Percentiles rank a stretch among this genome's conserved stretches.
phyloP scores from a whole-genome alignment of 2,113 vertebrate species.

The Ornithorhynchus anatinus region DNA sequence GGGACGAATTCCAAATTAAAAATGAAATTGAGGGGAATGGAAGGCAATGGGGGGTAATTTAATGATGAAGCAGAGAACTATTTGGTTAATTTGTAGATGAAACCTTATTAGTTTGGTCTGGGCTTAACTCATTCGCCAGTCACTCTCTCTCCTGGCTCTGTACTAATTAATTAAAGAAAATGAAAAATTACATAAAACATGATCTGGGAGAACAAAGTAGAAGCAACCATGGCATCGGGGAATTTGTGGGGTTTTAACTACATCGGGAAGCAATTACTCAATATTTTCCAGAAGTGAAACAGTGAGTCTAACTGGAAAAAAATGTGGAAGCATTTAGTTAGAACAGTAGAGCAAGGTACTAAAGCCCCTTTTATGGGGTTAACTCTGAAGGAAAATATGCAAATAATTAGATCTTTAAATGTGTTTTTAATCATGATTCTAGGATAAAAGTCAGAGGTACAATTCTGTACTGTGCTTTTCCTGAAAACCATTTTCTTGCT shows the following conservation, averaged over 20 bases:
- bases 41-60: constrained; percentile 21
- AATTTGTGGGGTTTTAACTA: constrained; percentile 62
- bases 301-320: constrained; percentile 77
- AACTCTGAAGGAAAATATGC: constrained; percentile 77
- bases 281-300: constrained; percentile 81
- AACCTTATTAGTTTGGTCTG: constrained; percentile 38
- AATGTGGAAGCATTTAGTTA: constrained; percentile 82
- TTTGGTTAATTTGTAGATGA: constrained; percentile 39
- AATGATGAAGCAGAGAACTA: constrained; percentile 26
- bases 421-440: constrained; percentile 71
- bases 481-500: constrained; percentile 50
- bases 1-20: not conserved
- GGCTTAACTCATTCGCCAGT: constrained; percentile 48
- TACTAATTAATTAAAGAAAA: constrained; percentile 67
- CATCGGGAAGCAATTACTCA: constrained; percentile 79
- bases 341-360: constrained; percentile 80
- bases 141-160: constrained; percentile 51
- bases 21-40: not conserved
- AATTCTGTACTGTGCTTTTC: constrained; percentile 49
- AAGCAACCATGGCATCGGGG: constrained; percentile 57
- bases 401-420: constrained; percentile 74
- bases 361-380: constrained; percentile 76
- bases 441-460: constrained; percentile 70
- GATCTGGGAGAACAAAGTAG: constrained; percentile 67
- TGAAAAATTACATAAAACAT: constrained; percentile 58